Base-by-base conservation (phyloP, 1,140 invertebrate species). In the Drosophila neocordata region DNA sequence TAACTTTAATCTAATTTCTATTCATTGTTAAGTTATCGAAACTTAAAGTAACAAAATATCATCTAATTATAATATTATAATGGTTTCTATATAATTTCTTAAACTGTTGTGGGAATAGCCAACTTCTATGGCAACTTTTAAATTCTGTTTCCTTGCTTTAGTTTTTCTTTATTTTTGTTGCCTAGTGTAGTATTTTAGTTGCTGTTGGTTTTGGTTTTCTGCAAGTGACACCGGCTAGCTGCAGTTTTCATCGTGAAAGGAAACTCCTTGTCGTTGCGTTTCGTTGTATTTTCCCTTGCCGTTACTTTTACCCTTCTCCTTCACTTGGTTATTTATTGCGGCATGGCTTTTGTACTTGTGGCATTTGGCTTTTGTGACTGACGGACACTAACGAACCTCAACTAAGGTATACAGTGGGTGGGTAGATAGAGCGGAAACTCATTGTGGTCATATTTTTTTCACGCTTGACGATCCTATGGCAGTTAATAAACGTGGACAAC, bases 401-500 rank as follows among this genome's bases (percentile, higher is more conserved):
- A 11, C 8, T 63, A 34, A 69, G 38, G 72, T 68, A 63, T 56
- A 71, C 66, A 24, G 44, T 44, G 44, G 81, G 65, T 57, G 63
- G 61, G 67, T 65, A 22, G 37, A 61, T 69, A 71, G 61, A 71
- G 61, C 31, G 37, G 59, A 34, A 67, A 68, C 71, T 34, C 59
- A 53, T 51, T 64, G 41, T 65, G 67, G 58, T 44, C 20, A 73
- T 75, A 66, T 75, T 76, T 76, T 62, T 44, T 60, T 57, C 38
- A 9, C 9, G 38, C 24, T 18, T 57, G 55, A 51, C 62, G 51
- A 62, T 35, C n/a, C 68, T 53, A 61, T 68, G 70, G 62, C 71
- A 68, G 78, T 87, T 78, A 82, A 87, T 82, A 85, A 87, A 74
- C 71, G 70, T 75, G 53, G 27, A 56, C 73, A 65, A 63, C 77